Base-by-base conservation (phyloP, 1,140 invertebrate genomes). In the Drosophila burlai region DNA sequence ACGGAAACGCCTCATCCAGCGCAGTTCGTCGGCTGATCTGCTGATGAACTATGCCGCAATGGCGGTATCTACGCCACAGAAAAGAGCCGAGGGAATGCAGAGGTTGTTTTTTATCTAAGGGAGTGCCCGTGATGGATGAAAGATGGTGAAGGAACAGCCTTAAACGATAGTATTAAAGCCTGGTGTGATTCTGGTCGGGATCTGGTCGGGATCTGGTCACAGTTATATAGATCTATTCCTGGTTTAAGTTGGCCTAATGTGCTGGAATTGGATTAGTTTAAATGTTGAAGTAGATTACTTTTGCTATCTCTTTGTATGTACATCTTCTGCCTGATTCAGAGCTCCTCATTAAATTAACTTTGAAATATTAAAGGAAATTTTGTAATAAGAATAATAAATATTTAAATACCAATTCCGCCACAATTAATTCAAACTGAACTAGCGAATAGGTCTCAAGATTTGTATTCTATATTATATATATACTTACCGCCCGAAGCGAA, bases 21-120 rank as follows among this genome's bases (percentile, higher is more conserved):
- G 91, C 45, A 92, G 91, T 34, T 92, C 86, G 7, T 92, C 91
- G 11, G 91, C 91, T 1, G 90, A 92, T 79, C 61, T 92, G 36
- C 67, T 92, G 45, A 77, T 92, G 60, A 79, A 80, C 62, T 90
- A 90, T 68, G 78, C 85, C 0, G 43, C 61, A 43, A 72, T 89
- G 84, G 65, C 76, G 16, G 55, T 59, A 6, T 73, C 77, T 8
- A 79, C 77, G 34, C 77, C 76, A 26, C 76, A 73, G 16, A 67
- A 43, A 31, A 58, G 54, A 16, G 2, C 46, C 3, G 69, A 83
- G 21, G 50, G 47, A 16, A 16, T 65, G 43, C 77, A 90, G 40
- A 67, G 85, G 11, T 49, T 89, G 69, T 89, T 89, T 42, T 89
- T 89, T 9, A 89, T 89, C n/a, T 89, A 9, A 65, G 29, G 13